Percentiles rank a stretch among this genome's conserved stretches.
Evolutionary conservation across 2,797 vertebrate genomes (phyloP).

Genomic region (Poeciliopsis paucimaculata): DNA sequence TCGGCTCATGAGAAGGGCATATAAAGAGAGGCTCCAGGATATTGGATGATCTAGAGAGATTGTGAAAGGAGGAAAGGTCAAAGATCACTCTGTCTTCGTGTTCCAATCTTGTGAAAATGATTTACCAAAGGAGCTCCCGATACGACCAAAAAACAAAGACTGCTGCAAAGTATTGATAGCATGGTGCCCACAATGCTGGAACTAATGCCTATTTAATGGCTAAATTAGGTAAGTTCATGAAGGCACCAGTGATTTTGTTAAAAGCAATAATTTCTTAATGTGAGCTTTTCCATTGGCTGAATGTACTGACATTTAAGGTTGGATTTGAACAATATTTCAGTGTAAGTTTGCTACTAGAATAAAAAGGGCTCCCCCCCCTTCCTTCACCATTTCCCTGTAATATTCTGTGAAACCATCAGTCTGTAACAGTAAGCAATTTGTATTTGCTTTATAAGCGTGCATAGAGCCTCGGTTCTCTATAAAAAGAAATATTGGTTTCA

Average conservation of each 20-base stretch:
- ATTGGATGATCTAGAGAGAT: neutral
- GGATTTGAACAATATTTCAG: neutral
- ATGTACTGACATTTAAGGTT: neutral
- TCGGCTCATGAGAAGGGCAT: neutral
- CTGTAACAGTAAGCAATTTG: neutral
- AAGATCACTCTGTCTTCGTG: neutral
- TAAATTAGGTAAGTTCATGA: neutral
- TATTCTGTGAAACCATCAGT: neutral
- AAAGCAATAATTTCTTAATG: neutral
- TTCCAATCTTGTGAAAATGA: neutral
- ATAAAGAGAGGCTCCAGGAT: neutral
- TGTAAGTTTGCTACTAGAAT: neutral
- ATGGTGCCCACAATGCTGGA: no score
- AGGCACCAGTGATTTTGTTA: neutral
- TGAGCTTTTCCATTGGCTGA: neutral
- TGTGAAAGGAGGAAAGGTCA: neutral
- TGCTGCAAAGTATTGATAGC: neutral
- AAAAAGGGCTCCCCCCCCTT: no score
- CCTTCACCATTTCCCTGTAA: neutral
- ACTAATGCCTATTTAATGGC: neutral
- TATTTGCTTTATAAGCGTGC: neutral
- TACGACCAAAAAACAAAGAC: neutral
- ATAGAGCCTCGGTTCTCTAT: neutral
- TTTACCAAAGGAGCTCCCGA: neutral
- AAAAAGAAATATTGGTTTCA: neutral